Base-by-base conservation (phyloP, 2,113 vertebrate species). In the Centrocercus urophasianus region DNA sequence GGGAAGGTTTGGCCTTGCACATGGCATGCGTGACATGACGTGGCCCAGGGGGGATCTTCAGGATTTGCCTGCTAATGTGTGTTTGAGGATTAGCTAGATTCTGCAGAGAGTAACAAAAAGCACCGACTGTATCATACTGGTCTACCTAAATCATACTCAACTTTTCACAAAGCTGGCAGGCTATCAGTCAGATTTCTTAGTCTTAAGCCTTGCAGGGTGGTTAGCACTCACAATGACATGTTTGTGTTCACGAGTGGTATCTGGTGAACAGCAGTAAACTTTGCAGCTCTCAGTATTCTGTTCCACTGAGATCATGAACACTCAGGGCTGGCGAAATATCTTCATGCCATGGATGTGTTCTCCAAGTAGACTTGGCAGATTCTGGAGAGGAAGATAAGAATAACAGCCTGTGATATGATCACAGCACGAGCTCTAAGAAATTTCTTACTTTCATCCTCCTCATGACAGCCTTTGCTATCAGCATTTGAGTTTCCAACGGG, bases 351-450 rank as follows among this genome's bases (percentile, higher is more conserved):
- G 30, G 59, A 19, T 1, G 19, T 32, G 9, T 40, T 7, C 36
- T 40, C 15, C 60, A 61, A 45, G 88, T 5, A 13, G 79, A 6
- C 71, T 43, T 27, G 83, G 79, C 80, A 63, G 67, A 2, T n/a
- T 64, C 69, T 8, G 57, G 1, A 0, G 34, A 36, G 80, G 80
- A 47, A 63, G 72, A 42, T 14, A 20, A 47, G 52, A 42, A 34
- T 6, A 50, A 38, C 2, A 76, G 75, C 21, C 59, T 21, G 2
- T 0, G 66, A 42, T 56, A 22, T 0, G 1, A 64, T 78, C 1
- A 1, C 87, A 74, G 50, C 7, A 1, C 9, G 45, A 74, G 78
- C 85, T 84, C 82, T 1, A 8, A 69, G 85, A 54, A 70, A 36
- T 2, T 61, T 43, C 80, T 67, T 21, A 6, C 27, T 60, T 83